phyloP scores from a whole-genome alignment of 2,888 invertebrate species.

The Altica lythri region DNA sequence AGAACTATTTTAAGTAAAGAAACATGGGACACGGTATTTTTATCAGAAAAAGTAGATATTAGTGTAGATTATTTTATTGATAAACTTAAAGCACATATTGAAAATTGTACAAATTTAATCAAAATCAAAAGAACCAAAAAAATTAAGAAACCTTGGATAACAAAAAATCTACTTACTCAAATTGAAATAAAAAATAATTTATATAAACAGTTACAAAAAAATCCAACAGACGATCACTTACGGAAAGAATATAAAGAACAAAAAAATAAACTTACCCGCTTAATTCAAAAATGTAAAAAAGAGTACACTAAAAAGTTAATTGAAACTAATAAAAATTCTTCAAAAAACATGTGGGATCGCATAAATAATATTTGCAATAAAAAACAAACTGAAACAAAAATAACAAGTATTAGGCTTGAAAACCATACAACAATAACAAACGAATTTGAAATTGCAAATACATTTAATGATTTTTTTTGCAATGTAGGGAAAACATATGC shows the following conservation, averaged over 20 bases:
- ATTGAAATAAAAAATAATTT: not conserved
- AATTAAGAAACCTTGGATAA: not conserved
- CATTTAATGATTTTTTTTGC: not conserved
- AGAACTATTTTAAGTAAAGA: too few relatives aligned
- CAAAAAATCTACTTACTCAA: not conserved
- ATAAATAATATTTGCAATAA: not conserved
- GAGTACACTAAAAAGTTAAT: not conserved
- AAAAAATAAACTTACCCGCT: not conserved
- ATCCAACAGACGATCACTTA: not conserved
- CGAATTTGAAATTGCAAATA: not conserved
- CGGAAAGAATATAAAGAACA: not conserved
- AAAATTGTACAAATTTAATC: not conserved
- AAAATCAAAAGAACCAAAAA: not conserved
- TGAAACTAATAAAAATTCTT: not conserved
- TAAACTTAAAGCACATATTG: not conserved
- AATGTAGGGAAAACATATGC: not conserved
- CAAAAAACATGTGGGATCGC: not conserved
- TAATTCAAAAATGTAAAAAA: not conserved
- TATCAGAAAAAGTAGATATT: not conserved
- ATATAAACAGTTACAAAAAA: not conserved
- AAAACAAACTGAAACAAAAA: not conserved
- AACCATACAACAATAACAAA: not conserved
- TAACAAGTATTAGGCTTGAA: not conserved
- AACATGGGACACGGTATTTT: too few relatives aligned
- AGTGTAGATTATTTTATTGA: not conserved